A percentile compares a stretch with the other conserved stretches of the same genome.
These are phyloP conservation scores for Callionymus lyra DNA, from an alignment of 2,113 vertebrate genomes.

Conservation along the genomic window DNA sequence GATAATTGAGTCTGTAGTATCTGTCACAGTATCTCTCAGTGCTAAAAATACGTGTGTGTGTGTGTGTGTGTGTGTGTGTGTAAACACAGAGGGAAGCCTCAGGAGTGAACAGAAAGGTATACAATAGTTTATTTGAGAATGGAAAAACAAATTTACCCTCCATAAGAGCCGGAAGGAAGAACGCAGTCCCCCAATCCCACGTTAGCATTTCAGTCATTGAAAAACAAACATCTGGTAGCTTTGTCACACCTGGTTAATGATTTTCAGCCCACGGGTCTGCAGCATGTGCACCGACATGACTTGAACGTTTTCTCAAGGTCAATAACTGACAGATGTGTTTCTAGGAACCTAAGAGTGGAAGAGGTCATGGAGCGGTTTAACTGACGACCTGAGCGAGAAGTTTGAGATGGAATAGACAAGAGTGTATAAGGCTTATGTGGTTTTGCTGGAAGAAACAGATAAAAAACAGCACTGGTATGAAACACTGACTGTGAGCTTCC, in stretches of 20 bases:
- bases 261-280: slow-evolving; percentile 35
- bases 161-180: neutral
- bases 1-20: slow-evolving; percentile 36
- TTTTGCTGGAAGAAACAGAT: slow-evolving; percentile 61
- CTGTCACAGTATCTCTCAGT: slow-evolving; percentile 38
- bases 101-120: slow-evolving; percentile 12
- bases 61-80: slow-evolving; percentile 3
- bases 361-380: slow-evolving; percentile 17
- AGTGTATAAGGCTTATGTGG: too few species aligned
- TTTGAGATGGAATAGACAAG: too few species aligned
- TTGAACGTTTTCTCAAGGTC: too few species aligned
- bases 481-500: slow-evolving; percentile 72
- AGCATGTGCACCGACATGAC: slow-evolving; percentile 2
- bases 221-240: neutral
- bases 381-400: slow-evolving; percentile 4
- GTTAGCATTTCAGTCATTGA: too few species aligned
- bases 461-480: slow-evolving; percentile 68
- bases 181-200: slow-evolving; percentile 8
- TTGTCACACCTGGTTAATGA: slow-evolving; percentile 43
- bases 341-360: slow-evolving; percentile 25
- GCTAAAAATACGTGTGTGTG: slow-evolving; percentile 54
- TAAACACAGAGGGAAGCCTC: slow-evolving; percentile 25
- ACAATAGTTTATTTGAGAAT: slow-evolving; percentile 26
- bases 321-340: slow-evolving; percentile 10
- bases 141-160: slow-evolving; percentile 35